Conservation (phyloP, 2,888 invertebrate species). For the Syritta pipiens region DNA sequence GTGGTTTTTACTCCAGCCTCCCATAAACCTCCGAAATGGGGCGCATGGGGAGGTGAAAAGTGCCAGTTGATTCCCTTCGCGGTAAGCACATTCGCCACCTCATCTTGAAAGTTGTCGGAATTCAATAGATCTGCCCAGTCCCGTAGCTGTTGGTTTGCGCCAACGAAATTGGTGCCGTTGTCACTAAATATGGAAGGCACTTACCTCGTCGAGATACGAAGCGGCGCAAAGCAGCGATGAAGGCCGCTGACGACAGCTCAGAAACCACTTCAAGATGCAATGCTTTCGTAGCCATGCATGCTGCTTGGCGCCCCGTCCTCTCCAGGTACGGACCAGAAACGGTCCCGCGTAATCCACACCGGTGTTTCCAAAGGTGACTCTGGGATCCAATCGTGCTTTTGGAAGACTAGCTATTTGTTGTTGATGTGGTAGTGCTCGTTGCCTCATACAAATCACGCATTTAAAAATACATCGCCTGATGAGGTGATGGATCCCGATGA, state of each 20-base stretch:
- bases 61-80: conserved; percentile 71
- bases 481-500: conserved; percentile 9
- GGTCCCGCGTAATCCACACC: conserved; percentile 70
- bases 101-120: conserved; percentile 11
- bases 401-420: conserved; percentile 51
- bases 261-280: conserved; percentile 64
- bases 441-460: conserved; percentile 49
- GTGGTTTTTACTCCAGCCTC: conserved; percentile 74
- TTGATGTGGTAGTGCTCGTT: background rate
- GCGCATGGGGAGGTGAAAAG: conserved; percentile 74
- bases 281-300: conserved; percentile 72
- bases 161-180: conserved; percentile 65
- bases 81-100: conserved; percentile 23
- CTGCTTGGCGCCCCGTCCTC: conserved; percentile 64
- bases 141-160: conserved; percentile 41
- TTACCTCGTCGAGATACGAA: conserved; percentile 70
- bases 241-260: conserved; percentile 70
- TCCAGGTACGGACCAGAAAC: conserved; percentile 60
- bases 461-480: conserved; percentile 49
- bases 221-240: conserved; percentile 71
- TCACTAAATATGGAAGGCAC: conserved; percentile 44
- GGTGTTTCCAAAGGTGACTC: conserved; percentile 45
- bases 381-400: conserved; percentile 14
- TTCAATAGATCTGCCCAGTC: conserved; percentile 28
- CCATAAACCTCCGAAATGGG: conserved; percentile 75